phyloP scores from a whole-genome alignment of 2,797 vertebrate species.

The Decapterus maruadsi region DNA sequence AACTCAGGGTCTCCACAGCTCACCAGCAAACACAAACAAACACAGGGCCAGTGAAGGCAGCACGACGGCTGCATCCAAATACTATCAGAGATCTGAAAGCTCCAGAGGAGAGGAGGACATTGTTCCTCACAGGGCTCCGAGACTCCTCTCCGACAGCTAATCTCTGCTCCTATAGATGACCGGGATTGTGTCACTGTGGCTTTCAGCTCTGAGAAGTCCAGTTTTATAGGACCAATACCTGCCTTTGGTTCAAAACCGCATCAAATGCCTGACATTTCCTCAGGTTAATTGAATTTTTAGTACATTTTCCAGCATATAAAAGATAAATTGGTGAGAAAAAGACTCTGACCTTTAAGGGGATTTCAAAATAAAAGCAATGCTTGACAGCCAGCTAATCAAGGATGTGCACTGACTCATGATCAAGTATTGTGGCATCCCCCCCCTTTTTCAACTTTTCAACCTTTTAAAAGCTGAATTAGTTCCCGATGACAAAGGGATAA shows the following conservation, averaged over 20 bases:
- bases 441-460: background rate
- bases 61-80: slow-evolving; percentile 33
- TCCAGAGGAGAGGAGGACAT: slow-evolving; percentile 10
- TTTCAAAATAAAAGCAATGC: slow-evolving; percentile 5
- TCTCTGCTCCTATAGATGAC: background rate
- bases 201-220: background rate
- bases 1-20: slow-evolving; percentile 28
- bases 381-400: background rate
- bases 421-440: background rate
- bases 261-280: background rate
- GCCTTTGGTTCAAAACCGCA: background rate
- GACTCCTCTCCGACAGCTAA: slow-evolving; percentile 16
- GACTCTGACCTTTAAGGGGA: background rate
- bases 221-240: background rate
- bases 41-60: background rate
- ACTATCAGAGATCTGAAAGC: slow-evolving; percentile 44
- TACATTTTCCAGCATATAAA: background rate
- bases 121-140: slow-evolving; percentile 21
- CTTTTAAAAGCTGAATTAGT: background rate
- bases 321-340: too few relatives aligned
- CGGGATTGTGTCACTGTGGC: background rate
- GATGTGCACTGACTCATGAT: too few relatives aligned
- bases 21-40: slow-evolving; percentile 12
- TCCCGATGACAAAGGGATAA: background rate
- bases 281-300: background rate